Conservation (phyloP, 2,888 invertebrate genomes). For the Synergus japonicus region DNA sequence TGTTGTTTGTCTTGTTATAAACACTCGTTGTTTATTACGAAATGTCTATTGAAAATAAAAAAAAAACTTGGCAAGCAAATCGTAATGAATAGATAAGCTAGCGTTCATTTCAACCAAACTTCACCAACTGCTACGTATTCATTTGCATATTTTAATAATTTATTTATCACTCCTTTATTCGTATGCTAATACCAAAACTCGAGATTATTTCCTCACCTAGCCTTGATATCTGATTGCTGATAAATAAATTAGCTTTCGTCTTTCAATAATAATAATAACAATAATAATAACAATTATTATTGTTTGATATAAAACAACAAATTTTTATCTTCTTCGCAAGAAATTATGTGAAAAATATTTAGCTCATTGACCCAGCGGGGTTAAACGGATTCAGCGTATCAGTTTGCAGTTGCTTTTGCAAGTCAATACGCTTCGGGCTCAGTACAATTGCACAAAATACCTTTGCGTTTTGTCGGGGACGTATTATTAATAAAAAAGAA, state of each 20-base stretch:
- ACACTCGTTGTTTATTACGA: background rate
- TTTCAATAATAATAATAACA: background rate
- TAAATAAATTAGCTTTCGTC: background rate
- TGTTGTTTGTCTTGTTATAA: conserved; percentile 3
- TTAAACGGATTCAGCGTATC: conserved; percentile 61
- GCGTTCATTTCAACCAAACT: background rate
- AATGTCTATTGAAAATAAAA: background rate
- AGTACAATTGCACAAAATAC: conserved; percentile 15
- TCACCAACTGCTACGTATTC: background rate
- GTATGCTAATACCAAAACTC: conserved; percentile 1
- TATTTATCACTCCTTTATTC: background rate
- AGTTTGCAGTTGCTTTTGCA: conserved; percentile 50
- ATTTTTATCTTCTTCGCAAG: background rate
- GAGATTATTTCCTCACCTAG: background rate
- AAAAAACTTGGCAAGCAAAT: background rate
- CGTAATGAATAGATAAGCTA: background rate
- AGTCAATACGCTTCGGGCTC: conserved; percentile 56
- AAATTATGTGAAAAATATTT: conserved; percentile 36
- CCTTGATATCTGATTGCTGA: background rate
- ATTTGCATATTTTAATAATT: conserved; percentile 5
- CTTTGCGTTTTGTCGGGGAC: background rate
- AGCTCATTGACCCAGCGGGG: conserved; percentile 52
- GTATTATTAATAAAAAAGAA: background rate
- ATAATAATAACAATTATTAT: no score
- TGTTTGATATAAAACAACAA: no score